Evolutionary conservation across 1,140 invertebrate genomes (phyloP).

Genomic region (Micrasema longulum): DNA sequence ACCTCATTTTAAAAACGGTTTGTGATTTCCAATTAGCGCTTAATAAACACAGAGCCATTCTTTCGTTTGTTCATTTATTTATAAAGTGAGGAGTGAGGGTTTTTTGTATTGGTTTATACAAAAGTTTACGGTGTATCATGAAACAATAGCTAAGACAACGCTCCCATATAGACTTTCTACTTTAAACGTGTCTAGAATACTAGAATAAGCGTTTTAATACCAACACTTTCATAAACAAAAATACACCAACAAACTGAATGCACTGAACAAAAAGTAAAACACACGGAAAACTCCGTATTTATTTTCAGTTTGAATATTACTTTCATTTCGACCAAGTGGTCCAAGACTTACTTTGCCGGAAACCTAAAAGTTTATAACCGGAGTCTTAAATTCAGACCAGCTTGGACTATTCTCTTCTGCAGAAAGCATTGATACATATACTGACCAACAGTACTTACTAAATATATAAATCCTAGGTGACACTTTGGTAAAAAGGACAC

Average conservation of each 20-base stretch:
- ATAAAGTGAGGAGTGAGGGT: no score
- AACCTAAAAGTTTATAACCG: background rate
- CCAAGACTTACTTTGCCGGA: background rate
- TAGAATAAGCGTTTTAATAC: slow-evolving; percentile 25
- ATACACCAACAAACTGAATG: background rate
- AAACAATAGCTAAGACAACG: slow-evolving; percentile 19
- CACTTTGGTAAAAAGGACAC: background rate
- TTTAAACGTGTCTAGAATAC: slow-evolving; percentile 42
- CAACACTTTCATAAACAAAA: slow-evolving; percentile 1
- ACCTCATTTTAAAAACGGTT: no score
- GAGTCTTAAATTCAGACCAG: slow-evolving; percentile 15
- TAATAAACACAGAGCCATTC: background rate
- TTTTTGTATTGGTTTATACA: no score
- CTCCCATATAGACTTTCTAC: slow-evolving; percentile 16
- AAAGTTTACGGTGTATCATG: slow-evolving; percentile 16
- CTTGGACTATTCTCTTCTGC: slow-evolving; percentile 33
- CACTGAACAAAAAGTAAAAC: background rate
- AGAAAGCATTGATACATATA: slow-evolving; percentile 47
- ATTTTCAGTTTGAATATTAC: background rate
- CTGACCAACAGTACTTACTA: slow-evolving; percentile 3
- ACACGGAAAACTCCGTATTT: background rate
- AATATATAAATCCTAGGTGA: background rate
- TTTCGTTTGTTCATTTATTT: no score
- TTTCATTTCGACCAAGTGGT: background rate
- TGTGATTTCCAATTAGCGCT: no score